phyloP scores from a whole-genome alignment of 2,888 invertebrate species.

The Lacanobia oleracea region DNA sequence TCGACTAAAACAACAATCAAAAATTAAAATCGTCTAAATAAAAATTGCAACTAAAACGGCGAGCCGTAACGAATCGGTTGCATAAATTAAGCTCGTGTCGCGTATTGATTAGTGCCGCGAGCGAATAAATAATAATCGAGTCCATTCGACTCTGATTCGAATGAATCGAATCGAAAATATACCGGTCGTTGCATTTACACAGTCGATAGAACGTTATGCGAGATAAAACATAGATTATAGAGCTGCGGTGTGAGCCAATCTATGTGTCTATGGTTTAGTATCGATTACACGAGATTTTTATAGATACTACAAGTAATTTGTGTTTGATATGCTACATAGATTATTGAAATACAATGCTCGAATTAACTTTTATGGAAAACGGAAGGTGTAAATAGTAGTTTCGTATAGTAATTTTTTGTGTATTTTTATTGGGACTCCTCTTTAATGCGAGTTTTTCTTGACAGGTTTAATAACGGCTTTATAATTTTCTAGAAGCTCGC shows the following conservation, averaged over 20 bases:
- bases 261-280: constrained; percentile 54
- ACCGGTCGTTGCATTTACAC: constrained; percentile 73
- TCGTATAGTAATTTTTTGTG: constrained; percentile 8
- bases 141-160: constrained; percentile 76
- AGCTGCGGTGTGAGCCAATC: constrained; percentile 48
- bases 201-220: constrained; percentile 70
- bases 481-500: background rate
- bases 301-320: constrained; percentile 44
- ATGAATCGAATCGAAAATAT: constrained; percentile 78
- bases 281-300: constrained; percentile 60
- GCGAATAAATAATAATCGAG: constrained; percentile 84
- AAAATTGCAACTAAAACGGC: constrained; percentile 66
- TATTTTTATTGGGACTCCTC: background rate
- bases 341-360: constrained; percentile 45
- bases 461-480: background rate
- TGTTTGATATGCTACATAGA: constrained; percentile 32
- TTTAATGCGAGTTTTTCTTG: background rate
- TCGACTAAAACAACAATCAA: constrained; percentile 45
- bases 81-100: constrained; percentile 82
- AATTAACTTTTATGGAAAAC: constrained; percentile 37
- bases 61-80: constrained; percentile 76
- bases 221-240: constrained; percentile 70
- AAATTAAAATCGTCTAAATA: constrained; percentile 60
- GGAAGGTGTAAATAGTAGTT: constrained; percentile 31
- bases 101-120: constrained; percentile 84